Evolutionary conservation across 2,113 vertebrate genomes (phyloP).

Genomic region (Pseudonaja textilis): DNA sequence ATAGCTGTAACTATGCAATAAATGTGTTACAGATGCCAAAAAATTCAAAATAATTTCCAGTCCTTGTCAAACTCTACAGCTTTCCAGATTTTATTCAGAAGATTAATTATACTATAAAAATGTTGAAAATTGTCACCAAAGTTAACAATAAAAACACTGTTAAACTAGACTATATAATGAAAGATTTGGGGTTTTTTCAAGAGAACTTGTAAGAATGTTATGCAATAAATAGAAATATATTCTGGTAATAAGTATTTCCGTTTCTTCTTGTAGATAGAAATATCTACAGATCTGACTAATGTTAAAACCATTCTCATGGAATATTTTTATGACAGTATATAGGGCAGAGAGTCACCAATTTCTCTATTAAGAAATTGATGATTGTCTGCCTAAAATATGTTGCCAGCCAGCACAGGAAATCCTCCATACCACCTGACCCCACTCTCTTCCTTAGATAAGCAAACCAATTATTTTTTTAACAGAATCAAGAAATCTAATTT

Average conservation of each 20-base stretch:
- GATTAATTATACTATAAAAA: rapidly evolving
- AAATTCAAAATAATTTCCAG: not conserved
- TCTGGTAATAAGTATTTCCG: conserved; percentile 45
- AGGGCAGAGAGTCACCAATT: too few relatives aligned
- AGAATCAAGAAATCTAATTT: too few relatives aligned
- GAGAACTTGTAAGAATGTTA: conserved; percentile 20
- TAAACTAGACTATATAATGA: not conserved
- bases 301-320: not conserved
- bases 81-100: not conserved
- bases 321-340: too few relatives aligned
- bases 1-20: not conserved
- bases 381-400: too few relatives aligned
- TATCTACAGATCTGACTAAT: conserved; percentile 7
- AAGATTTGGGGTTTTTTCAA: not conserved
- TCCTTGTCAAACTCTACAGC: not conserved
- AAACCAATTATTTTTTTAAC: too few relatives aligned
- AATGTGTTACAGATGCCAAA: not conserved
- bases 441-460: not conserved
- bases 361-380: too few relatives aligned
- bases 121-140: not conserved
- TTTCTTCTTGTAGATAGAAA: conserved; percentile 28
- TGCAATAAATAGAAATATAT: conserved; percentile 33
- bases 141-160: not conserved
- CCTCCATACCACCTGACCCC: too few relatives aligned
- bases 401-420: too few relatives aligned